Evolutionary conservation across 2,113 vertebrate genomes (phyloP).

Genomic region (Ascaphus truei): DNA sequence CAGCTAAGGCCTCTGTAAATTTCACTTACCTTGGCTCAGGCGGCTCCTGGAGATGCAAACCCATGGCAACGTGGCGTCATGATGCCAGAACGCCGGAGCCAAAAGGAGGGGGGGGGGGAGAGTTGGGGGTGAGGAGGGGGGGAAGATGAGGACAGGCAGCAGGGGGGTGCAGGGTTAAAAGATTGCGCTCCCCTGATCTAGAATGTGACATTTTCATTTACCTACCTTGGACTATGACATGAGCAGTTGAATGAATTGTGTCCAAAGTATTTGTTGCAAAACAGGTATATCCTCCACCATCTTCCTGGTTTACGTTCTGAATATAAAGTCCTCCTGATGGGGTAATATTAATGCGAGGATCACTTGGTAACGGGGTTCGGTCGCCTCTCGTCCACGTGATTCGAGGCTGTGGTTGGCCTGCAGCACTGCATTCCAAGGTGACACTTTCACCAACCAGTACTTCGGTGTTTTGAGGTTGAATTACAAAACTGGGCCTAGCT

Average conservation of each 20-base stretch:
- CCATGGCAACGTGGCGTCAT: too few relatives aligned
- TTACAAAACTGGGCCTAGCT: constrained; percentile 93
- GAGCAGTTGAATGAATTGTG: constrained; percentile 82
- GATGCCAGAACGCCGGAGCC: too few relatives aligned
- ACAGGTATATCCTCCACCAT: constrained; percentile 89
- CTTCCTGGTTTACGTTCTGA: constrained; percentile 79
- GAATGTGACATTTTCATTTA: too few relatives aligned
- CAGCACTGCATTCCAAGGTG: constrained; percentile 92
- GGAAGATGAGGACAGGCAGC: too few relatives aligned
- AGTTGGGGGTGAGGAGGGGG: too few relatives aligned
- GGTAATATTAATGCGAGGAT: constrained; percentile 83
- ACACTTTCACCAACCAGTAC: constrained; percentile 94
- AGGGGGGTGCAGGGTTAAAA: too few relatives aligned
- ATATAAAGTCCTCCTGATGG: constrained; percentile 90
- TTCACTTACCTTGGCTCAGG: too few relatives aligned
- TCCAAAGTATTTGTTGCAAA: constrained; percentile 88
- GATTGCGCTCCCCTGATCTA: too few relatives aligned
- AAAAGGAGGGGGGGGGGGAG: too few relatives aligned
- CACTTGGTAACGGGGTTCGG: constrained; percentile 77
- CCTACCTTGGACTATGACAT: constrained; percentile 94
- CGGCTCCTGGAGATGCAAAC: too few relatives aligned
- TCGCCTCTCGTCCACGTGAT: constrained; percentile 90
- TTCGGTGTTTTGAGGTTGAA: constrained; percentile 95
- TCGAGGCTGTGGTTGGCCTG: constrained; percentile 83
- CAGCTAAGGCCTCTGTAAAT: too few relatives aligned